Conservation (phyloP, 2,888 invertebrate genomes). For the Craniophora ligustri region DNA sequence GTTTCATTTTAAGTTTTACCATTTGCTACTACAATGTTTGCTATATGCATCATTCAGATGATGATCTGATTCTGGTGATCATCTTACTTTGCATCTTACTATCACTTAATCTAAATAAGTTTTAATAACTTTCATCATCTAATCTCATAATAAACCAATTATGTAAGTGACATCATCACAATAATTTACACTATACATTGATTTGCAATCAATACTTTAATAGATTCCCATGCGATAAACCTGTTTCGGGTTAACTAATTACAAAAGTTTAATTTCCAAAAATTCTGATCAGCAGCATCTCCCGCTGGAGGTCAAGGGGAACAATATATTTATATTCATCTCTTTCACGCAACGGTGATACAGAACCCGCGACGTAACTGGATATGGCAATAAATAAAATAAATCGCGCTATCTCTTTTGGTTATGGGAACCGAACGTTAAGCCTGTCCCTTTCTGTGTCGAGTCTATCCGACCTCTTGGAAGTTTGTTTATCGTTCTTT, state of each 20-base stretch:
- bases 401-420: slow-evolving; percentile 66
- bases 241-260: slow-evolving; percentile 58
- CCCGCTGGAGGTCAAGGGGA: slow-evolving; percentile 64
- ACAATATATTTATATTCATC: slow-evolving; percentile 67
- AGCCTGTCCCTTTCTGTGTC: slow-evolving; percentile 63
- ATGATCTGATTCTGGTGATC: too few species aligned
- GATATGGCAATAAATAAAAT: slow-evolving; percentile 86
- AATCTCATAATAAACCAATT: slow-evolving; percentile 3
- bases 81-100: too few species aligned
- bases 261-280: slow-evolving; percentile 62
- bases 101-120: too few species aligned
- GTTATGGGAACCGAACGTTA: slow-evolving; percentile 29
- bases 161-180: too few species aligned
- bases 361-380: slow-evolving; percentile 72
- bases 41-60: neutral
- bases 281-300: slow-evolving; percentile 65
- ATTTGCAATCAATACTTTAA: slow-evolving; percentile 29
- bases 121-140: too few species aligned
- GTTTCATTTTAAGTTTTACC: neutral
- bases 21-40: neutral
- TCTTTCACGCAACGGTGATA: slow-evolving; percentile 68
- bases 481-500: slow-evolving; percentile 81
- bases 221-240: slow-evolving; percentile 45
- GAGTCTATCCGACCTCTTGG: slow-evolving; percentile 68
- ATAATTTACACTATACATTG: too few species aligned